A percentile compares a stretch with the other conserved stretches of the same genome.
phyloP scores from a whole-genome alignment of 2,113 vertebrate species.

The Passer domesticus region DNA sequence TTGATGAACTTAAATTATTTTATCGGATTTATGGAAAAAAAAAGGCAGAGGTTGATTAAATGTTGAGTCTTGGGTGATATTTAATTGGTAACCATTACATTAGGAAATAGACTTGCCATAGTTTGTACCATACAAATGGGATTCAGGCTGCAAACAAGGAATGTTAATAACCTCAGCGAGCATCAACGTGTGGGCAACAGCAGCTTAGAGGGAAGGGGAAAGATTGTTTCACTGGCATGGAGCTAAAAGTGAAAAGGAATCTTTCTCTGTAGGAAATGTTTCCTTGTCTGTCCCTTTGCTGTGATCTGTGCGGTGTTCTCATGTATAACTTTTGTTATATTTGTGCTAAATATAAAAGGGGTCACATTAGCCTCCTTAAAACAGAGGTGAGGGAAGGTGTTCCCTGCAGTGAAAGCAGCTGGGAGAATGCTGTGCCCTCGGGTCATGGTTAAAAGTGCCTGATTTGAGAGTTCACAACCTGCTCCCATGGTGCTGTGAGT shows the following conservation, averaged over 20 bases:
- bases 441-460: not conserved
- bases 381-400: not conserved
- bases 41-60: slow-evolving; percentile 15
- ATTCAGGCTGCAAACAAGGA: not conserved
- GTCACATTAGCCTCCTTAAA: not conserved
- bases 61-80: not conserved
- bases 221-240: not conserved
- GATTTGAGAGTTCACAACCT: not conserved
- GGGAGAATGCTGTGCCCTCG: not conserved
- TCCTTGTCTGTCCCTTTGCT: not conserved
- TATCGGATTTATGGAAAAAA: not conserved
- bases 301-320: not conserved
- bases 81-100: not conserved
- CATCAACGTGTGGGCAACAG: not conserved
- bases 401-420: not conserved
- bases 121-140: not conserved
- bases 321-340: not conserved
- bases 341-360: not conserved
- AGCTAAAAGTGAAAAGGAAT: not conserved
- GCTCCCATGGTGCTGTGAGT: not conserved
- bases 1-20: not conserved
- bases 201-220: not conserved
- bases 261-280: not conserved
- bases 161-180: not conserved
- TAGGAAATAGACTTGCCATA: not conserved